Percentiles rank a stretch among this genome's conserved stretches.
Evolutionary conservation across 2,797 vertebrate species (phyloP).

Genomic region (Ataeniobius toweri): DNA sequence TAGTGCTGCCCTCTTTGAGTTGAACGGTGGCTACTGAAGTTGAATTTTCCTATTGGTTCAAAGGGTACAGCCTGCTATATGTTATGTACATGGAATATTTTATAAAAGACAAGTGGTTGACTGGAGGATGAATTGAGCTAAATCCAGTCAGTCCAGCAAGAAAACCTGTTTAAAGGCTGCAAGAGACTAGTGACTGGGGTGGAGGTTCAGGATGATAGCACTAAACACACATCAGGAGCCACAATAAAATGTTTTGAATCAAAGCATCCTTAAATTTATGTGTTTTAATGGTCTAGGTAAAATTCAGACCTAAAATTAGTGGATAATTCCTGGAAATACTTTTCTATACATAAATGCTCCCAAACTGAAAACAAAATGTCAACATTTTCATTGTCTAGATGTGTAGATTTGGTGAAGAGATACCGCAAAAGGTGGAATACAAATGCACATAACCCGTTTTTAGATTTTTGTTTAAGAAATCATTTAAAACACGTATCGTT

Average conservation of each 20-base stretch:
- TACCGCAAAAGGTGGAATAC: background rate
- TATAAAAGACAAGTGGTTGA: background rate
- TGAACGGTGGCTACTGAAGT: too few relatives aligned
- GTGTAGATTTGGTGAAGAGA: too few relatives aligned
- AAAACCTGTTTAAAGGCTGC: background rate
- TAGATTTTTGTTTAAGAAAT: background rate
- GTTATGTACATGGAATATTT: background rate
- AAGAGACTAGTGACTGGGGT: background rate
- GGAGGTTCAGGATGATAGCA: background rate
- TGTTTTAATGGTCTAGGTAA: background rate
- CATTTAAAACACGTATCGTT: background rate
- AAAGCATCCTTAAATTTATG: background rate
- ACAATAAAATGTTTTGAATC: background rate
- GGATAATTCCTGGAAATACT: background rate
- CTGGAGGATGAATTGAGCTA: background rate
- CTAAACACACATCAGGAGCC: too few relatives aligned
- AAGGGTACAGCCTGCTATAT: too few relatives aligned
- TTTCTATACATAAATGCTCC: background rate
- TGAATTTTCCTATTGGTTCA: too few relatives aligned
- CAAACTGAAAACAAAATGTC: background rate
- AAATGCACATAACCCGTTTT: background rate
- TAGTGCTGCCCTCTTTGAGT: too few relatives aligned
- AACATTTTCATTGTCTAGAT: too few relatives aligned
- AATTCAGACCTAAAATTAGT: background rate
- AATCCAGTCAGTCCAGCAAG: background rate